Conservation (phyloP, 2,888 invertebrate species). For the Pammene fasciana region DNA sequence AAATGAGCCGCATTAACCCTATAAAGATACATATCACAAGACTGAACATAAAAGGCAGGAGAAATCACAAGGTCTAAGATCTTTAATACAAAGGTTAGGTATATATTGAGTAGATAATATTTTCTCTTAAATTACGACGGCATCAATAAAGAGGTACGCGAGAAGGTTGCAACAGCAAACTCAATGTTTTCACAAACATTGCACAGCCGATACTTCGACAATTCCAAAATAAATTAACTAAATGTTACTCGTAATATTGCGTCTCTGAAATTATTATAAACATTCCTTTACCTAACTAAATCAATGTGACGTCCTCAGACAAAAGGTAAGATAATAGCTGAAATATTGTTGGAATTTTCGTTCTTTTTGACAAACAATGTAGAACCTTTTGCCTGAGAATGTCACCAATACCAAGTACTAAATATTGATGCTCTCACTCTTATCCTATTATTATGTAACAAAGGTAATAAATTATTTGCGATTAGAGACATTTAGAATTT, state of each 20-base stretch:
- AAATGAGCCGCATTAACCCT: background rate
- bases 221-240: slow-evolving; percentile 45
- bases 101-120: slow-evolving; percentile 32
- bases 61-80: slow-evolving; percentile 49
- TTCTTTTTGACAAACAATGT: slow-evolving; percentile 34
- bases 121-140: slow-evolving; percentile 32
- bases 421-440: slow-evolving; percentile 57
- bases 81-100: slow-evolving; percentile 41
- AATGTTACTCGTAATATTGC: slow-evolving; percentile 49
- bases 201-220: slow-evolving; percentile 58
- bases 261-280: slow-evolving; percentile 46
- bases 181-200: slow-evolving; percentile 48
- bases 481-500: slow-evolving; percentile 61
- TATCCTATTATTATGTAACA: slow-evolving; percentile 58
- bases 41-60: slow-evolving; percentile 46
- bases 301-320: slow-evolving; percentile 15
- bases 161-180: slow-evolving; percentile 27
- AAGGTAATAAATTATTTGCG: slow-evolving; percentile 63
- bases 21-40: slow-evolving; percentile 60
- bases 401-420: slow-evolving; percentile 46
- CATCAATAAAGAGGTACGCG: slow-evolving; percentile 37
- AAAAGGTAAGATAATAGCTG: background rate
- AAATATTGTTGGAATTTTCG: background rate
- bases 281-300: slow-evolving; percentile 42
- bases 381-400: slow-evolving; percentile 5